Conservation (phyloP, 2,888 invertebrate genomes). For the Torymus aiolomorphi region DNA sequence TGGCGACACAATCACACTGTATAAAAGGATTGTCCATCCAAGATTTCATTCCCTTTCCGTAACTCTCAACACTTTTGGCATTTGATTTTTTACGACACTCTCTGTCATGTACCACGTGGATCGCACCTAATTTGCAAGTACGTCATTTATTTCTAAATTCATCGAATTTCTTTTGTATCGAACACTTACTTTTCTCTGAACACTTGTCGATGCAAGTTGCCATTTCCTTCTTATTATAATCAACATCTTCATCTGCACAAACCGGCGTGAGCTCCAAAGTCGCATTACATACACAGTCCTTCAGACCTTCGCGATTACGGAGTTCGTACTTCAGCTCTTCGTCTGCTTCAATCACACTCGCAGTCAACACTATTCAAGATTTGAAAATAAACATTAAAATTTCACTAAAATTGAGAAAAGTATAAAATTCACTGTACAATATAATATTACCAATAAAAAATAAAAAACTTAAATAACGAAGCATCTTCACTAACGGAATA, state of each 20-base stretch:
- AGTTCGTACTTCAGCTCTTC: slow-evolving; percentile 6
- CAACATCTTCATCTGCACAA: neutral
- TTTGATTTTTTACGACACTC: neutral
- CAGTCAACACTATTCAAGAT: neutral
- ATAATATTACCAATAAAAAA: slow-evolving; percentile 7
- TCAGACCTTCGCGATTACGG: slow-evolving; percentile 6
- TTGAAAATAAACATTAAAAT: too few relatives aligned
- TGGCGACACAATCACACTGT: slow-evolving; percentile 35
- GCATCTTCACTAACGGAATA: neutral
- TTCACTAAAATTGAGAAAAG: neutral
- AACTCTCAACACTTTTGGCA: neutral
- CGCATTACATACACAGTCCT: slow-evolving; percentile 20
- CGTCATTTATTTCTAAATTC: too few relatives aligned
- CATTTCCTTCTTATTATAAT: slow-evolving; percentile 11
- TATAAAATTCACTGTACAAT: neutral
- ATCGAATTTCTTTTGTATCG: too few relatives aligned
- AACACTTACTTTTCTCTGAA: slow-evolving; percentile 19
- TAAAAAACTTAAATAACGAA: neutral
- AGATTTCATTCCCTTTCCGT: neutral
- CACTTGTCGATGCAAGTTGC: slow-evolving; percentile 17
- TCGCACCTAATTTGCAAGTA: neutral
- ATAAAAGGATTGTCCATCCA: slow-evolving; percentile 4
- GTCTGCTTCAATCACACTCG: neutral
- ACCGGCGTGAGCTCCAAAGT: slow-evolving; percentile 9
- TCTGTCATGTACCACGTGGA: neutral